These are phyloP conservation scores for Bovichtus variegatus DNA, from an alignment of 2,797 vertebrate species.

Conservation along the genomic window DNA sequence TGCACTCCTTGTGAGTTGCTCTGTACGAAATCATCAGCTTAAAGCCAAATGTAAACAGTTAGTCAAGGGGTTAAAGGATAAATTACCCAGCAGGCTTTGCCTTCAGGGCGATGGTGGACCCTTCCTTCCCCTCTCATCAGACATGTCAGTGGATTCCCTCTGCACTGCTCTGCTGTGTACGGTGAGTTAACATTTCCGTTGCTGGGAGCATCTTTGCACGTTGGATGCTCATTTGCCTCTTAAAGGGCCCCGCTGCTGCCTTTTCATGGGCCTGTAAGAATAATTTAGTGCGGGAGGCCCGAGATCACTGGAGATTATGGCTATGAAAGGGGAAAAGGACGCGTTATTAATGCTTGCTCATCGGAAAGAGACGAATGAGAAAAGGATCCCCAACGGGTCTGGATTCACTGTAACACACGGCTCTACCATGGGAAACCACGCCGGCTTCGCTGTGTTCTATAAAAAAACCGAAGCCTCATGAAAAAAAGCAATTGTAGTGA, in stretches of 20 bases:
- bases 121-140: constrained; percentile 33
- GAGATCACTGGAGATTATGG: constrained; percentile 71
- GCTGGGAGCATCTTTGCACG: constrained; percentile 69
- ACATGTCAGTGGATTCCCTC: constrained; percentile 47
- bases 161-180: constrained; percentile 25
- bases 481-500: not conserved
- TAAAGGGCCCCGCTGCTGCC: constrained; percentile 72
- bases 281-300: constrained; percentile 76
- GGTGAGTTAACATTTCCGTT: constrained; percentile 69
- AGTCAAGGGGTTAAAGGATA: constrained; percentile 51
- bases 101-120: constrained; percentile 26
- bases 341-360: constrained; percentile 74
- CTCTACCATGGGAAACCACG: constrained; percentile 53
- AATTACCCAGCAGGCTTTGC: constrained; percentile 64
- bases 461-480: not conserved
- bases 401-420: constrained; percentile 52
- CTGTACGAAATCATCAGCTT: constrained; percentile 18
- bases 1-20: not conserved
- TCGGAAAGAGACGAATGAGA: constrained; percentile 47
- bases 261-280: constrained; percentile 74
- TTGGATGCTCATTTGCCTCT: constrained; percentile 78
- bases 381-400: constrained; percentile 35
- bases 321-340: constrained; percentile 68
- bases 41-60: constrained; percentile 46
- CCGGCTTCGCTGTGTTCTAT: constrained; percentile 18